phyloP scores from a whole-genome alignment of 2,797 vertebrate genomes.

The Oceanodroma leucorhoa region DNA sequence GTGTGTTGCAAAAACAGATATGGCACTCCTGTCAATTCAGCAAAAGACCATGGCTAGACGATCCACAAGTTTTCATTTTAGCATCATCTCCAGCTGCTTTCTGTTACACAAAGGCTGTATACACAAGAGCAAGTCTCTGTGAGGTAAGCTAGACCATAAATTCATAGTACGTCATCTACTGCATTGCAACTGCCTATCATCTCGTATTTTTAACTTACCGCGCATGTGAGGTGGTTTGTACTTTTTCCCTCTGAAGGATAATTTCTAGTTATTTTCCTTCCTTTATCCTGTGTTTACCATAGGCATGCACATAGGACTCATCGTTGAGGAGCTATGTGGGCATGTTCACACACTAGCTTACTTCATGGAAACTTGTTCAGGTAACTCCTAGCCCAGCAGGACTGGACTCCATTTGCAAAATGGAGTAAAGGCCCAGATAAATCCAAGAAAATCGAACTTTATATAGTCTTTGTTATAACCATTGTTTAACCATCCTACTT shows the following conservation, averaged over 20 bases:
- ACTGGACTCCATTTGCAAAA: background rate
- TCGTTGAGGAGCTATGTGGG: rapidly evolving
- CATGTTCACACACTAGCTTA: background rate
- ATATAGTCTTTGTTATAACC: constrained; percentile 36
- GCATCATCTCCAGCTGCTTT: background rate
- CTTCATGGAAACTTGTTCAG: background rate
- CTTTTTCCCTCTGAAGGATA: background rate
- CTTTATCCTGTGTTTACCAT: background rate
- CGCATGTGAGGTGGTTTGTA: background rate
- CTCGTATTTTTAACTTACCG: background rate
- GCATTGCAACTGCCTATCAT: background rate
- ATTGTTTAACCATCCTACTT: constrained; percentile 48
- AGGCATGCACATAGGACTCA: background rate
- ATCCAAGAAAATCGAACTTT: constrained; percentile 33
- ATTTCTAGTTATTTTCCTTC: background rate
- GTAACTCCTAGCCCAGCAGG: background rate
- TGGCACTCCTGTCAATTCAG: background rate
- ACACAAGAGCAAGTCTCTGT: background rate
- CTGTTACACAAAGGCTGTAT: background rate
- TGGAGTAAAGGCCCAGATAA: background rate
- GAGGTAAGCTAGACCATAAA: background rate
- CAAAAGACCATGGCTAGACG: background rate
- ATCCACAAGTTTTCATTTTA: background rate
- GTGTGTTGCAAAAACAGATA: background rate
- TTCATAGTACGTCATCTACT: background rate